phyloP scores from a whole-genome alignment of 2,113 vertebrate species.

The Perca fluviatilis region DNA sequence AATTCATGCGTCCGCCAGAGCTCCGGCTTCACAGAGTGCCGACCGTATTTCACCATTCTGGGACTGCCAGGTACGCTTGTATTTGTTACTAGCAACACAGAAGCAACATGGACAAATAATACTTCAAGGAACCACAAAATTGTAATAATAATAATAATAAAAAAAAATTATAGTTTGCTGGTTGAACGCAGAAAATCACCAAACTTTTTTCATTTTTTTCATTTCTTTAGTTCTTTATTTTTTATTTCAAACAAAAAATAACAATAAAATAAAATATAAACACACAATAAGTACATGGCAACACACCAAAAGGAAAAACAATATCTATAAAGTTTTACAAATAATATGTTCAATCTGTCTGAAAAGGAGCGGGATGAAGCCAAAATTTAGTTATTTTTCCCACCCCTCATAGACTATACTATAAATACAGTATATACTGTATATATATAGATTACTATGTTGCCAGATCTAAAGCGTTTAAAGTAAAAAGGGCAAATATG shows the following conservation, averaged over 20 bases:
- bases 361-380: no score
- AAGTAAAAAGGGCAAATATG: background rate
- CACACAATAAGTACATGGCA: no score
- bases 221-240: no score
- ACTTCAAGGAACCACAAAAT: background rate
- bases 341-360: no score
- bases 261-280: no score
- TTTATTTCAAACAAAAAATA: no score
- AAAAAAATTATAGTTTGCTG: background rate
- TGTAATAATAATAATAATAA: background rate
- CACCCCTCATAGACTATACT: no score
- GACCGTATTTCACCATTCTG: slow-evolving; percentile 91
- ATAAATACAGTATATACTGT: no score
- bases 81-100: background rate
- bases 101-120: background rate
- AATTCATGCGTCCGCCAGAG: slow-evolving; percentile 89
- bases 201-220: background rate
- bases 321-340: no score
- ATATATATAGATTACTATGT: background rate
- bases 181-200: background rate
- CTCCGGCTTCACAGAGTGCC: slow-evolving; percentile 92
- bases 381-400: no score
- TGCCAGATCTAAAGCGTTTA: background rate
- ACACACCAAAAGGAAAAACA: no score
- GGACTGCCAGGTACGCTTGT: slow-evolving; percentile 89